Percentiles rank a stretch among this genome's conserved stretches.
Evolutionary conservation across 2,113 vertebrate species (phyloP).

Genomic region (Chascanopsetta lugubris): DNA sequence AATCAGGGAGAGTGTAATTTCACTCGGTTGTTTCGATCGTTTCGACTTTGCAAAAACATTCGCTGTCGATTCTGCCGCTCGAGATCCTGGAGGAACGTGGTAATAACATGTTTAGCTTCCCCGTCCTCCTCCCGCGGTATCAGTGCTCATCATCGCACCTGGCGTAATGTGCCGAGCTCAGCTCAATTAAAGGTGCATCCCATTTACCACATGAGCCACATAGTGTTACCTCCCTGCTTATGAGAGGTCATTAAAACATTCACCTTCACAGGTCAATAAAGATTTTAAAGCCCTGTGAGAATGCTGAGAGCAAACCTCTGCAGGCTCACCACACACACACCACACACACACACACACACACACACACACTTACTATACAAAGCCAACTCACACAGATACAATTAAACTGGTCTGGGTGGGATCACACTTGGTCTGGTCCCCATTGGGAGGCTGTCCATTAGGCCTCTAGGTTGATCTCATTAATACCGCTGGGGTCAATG

Average conservation of each 20-base stretch:
- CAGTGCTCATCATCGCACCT: slow-evolving; percentile 43
- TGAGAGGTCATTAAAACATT: slow-evolving; percentile 70
- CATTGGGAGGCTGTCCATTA: slow-evolving; percentile 44
- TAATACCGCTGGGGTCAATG: slow-evolving; percentile 66
- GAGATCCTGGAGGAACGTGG: not conserved
- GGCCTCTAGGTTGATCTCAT: slow-evolving; percentile 66
- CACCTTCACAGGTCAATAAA: slow-evolving; percentile 78
- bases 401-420: slow-evolving; percentile 38
- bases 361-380: slow-evolving; percentile 17
- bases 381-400: slow-evolving; percentile 13
- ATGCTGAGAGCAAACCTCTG: slow-evolving; percentile 21
- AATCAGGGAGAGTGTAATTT: slow-evolving; percentile 29
- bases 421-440: slow-evolving; percentile 23
- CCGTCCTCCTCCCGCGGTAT: slow-evolving; percentile 34
- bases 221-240: slow-evolving; percentile 58
- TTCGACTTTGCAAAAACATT: slow-evolving; percentile 33
- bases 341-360: slow-evolving; percentile 5
- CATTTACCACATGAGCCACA: slow-evolving; percentile 71
- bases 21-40: slow-evolving; percentile 31
- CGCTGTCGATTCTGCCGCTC: not conserved
- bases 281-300: slow-evolving; percentile 47
- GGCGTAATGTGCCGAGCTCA: slow-evolving; percentile 60
- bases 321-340: slow-evolving; percentile 18
- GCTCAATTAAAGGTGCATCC: slow-evolving; percentile 71
- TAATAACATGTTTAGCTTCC: slow-evolving; percentile 10